Percentiles rank a stretch among this genome's conserved stretches.
phyloP scores from a whole-genome alignment of 2,113 vertebrate genomes.

The Alouatta palliata region DNA sequence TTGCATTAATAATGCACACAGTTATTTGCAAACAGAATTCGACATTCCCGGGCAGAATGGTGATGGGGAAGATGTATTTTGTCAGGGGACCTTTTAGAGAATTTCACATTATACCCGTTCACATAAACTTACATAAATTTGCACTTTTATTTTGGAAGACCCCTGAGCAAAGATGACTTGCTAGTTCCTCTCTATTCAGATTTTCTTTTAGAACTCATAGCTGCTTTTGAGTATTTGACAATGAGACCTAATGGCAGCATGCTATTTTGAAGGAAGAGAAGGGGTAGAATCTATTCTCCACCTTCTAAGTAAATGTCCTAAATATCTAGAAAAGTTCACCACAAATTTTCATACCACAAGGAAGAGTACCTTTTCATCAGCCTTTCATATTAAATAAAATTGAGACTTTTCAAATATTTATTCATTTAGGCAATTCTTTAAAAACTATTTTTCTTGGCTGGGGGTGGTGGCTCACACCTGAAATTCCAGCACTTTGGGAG shows the following conservation, averaged over 20 bases:
- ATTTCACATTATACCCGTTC: not conserved
- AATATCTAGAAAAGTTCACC: not conserved
- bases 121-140: not conserved
- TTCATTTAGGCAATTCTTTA: not conserved
- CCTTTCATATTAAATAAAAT: constrained; percentile 6
- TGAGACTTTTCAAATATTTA: not conserved
- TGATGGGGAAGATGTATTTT: not conserved
- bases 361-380: not conserved
- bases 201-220: not conserved
- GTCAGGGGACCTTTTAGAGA: not conserved
- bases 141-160: not conserved
- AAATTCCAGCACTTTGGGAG: no score
- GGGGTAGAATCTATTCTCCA: not conserved
- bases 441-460: not conserved
- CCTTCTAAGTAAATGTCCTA: not conserved
- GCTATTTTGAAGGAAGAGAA: not conserved
- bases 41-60: not conserved
- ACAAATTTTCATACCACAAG: not conserved
- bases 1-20: not conserved
- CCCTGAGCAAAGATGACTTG: not conserved
- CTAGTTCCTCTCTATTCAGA: not conserved
- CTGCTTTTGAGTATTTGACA: not conserved
- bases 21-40: constrained; percentile 6
- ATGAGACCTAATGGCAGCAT: not conserved
- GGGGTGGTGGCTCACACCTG: no score